phyloP scores from a whole-genome alignment of 1,140 invertebrate species.

The Pogonomyrmex californicus region DNA sequence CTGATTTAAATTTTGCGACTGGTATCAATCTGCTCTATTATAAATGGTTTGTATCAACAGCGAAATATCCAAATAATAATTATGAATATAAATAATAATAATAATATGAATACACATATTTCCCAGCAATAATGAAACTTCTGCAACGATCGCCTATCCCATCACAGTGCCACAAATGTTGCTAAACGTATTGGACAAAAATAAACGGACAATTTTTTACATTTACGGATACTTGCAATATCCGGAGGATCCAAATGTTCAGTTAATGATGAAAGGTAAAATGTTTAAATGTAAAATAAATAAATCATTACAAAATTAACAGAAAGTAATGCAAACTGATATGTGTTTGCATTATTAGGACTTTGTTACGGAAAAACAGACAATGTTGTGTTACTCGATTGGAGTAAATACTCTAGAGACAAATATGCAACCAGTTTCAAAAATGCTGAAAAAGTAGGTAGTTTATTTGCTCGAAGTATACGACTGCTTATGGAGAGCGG shows the following conservation, averaged over 20 bases:
- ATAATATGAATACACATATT: neutral
- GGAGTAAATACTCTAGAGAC: constrained; percentile 42
- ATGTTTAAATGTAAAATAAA: neutral
- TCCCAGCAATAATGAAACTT: constrained; percentile 18
- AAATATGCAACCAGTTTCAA: neutral
- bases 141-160: neutral
- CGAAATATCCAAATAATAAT: neutral
- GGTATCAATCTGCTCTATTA: constrained; percentile 11
- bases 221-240: constrained; percentile 53
- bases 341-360: neutral
- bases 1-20: constrained; percentile 7
- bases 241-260: constrained; percentile 15
- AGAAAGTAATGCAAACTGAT: neutral
- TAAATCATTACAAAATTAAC: neutral
- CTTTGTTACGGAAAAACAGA: constrained; percentile 35
- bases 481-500: constrained; percentile 76
- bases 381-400: constrained; percentile 46
- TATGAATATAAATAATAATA: neutral
- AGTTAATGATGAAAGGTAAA: constrained; percentile 37
- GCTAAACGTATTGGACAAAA: neutral
- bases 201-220: constrained; percentile 37
- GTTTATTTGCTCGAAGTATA: constrained; percentile 56
- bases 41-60: constrained; percentile 7
- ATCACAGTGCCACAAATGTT: constrained; percentile 12
- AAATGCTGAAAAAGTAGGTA: constrained; percentile 16